A percentile compares a stretch with the other conserved stretches of the same genome.
Evolutionary conservation across 2,888 invertebrate genomes (phyloP).

Genomic region (Nematopogon swammerdamellus): DNA sequence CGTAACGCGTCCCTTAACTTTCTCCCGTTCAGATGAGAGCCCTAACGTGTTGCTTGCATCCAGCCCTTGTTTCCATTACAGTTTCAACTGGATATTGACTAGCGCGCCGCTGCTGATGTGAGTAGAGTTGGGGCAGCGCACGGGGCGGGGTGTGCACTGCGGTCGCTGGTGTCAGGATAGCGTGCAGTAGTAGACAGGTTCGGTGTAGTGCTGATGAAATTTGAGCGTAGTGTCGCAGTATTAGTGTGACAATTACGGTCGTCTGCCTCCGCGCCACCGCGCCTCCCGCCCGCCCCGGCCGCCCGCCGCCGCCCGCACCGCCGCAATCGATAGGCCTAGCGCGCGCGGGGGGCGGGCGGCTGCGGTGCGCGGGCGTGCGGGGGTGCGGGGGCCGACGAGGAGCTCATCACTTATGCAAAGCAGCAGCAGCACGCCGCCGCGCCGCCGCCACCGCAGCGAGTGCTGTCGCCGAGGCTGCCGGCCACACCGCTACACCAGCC

Average conservation of each 20-base stretch:
- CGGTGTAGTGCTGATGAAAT: neutral
- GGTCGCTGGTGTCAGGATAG: too few species aligned
- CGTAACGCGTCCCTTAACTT: too few species aligned
- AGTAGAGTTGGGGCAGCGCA: too few species aligned
- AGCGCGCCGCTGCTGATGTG: too few species aligned
- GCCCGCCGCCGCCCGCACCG: constrained; percentile 58
- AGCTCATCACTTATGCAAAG: constrained; percentile 52
- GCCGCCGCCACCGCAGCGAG: constrained; percentile 15
- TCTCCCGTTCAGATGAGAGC: too few species aligned
- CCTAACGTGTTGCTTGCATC: too few species aligned
- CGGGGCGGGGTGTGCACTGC: too few species aligned
- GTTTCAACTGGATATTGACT: too few species aligned
- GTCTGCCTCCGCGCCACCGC: constrained; percentile 21
- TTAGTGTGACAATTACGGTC: constrained; percentile 50
- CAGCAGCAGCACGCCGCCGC: constrained; percentile 29
- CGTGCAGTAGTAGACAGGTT: too few species aligned
- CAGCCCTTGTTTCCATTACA: too few species aligned
- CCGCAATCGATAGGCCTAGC: constrained; percentile 70
- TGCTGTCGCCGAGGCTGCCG: constrained; percentile 27
- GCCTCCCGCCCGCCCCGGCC: constrained; percentile 50
- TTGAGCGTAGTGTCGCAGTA: neutral
- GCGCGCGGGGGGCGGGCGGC: constrained; percentile 52
- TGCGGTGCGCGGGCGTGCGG: constrained; percentile 24
- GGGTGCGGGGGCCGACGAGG: constrained; percentile 14
- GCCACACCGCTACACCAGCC: constrained; percentile 22